phyloP scores from a whole-genome alignment of 2,888 invertebrate genomes.

The Amitus sp. region DNA sequence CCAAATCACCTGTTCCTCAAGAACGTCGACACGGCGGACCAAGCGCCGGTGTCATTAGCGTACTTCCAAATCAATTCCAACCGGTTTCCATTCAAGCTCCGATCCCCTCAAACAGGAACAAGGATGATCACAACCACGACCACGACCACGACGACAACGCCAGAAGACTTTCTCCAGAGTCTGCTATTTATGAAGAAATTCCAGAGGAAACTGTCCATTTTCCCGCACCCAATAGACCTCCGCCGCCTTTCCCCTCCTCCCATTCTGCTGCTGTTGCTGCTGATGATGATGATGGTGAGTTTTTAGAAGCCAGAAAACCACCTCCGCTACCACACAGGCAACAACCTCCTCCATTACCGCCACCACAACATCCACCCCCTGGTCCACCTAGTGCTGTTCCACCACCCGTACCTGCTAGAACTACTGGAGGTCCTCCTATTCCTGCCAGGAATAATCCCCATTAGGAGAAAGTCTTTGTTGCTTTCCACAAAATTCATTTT shows the following conservation, averaged over 20 bases:
- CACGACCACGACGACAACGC: conserved; percentile 31
- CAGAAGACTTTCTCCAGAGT: conserved; percentile 54
- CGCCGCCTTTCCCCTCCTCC: conserved; percentile 58
- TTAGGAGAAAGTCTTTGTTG: no score
- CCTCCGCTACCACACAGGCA: conserved; percentile 60
- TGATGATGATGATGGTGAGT: no score
- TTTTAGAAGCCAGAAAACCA: conserved; percentile 51
- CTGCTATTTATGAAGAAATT: conserved; percentile 64
- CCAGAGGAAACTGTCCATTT: conserved; percentile 54
- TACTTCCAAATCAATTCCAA: conserved; percentile 54
- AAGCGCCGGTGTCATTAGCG: conserved; percentile 60
- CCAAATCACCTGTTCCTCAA: no score
- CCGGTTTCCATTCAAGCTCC: conserved; percentile 10
- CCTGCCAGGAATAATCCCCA: conserved; percentile 69
- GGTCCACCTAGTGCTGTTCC: conserved; percentile 61
- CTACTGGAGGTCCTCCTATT: conserved; percentile 74
- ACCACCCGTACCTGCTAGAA: conserved; percentile 70
- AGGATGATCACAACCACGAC: no score
- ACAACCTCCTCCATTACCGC: conserved; percentile 55
- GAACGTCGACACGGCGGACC: conserved; percentile 52
- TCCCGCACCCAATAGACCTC: conserved; percentile 60
- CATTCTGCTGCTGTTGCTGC: no score
- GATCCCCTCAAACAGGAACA: conserved; percentile 18
- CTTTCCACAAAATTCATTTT: no score
- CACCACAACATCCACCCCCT: conserved; percentile 59